Base-by-base conservation (phyloP, 2,113 vertebrate species). In the Sakesphorus luctuosus region DNA sequence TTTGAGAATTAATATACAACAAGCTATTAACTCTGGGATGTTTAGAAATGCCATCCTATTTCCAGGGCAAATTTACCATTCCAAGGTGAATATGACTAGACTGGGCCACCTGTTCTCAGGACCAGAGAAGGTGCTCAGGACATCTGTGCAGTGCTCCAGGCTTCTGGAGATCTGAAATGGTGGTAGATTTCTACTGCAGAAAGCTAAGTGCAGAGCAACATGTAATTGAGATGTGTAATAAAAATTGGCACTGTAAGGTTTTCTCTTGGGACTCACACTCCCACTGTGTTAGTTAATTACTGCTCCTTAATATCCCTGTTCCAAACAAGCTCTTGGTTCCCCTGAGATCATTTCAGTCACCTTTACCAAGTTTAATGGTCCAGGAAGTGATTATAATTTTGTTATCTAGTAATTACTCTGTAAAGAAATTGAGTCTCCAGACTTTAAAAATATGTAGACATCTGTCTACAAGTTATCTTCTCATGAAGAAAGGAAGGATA, bases 321-420 rank as follows among this genome's bases (percentile, higher is more conserved):
- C 77, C 91, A 82, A 96, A 89, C 66, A 91, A 77, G 68, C 46
- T 69, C 35, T 80, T 73, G 10, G 8, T 43, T 95, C 67, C 59
- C 11, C 15, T 1, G 21, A 88, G 52, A 84, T 50, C 46, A 55
- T 66, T 94, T 96, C 77, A 88, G 49, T 71, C 87, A 93, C 95
- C 92, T 96, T 97, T 94, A 94, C 58, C 73, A 91, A 83, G 69
- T 84, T 95, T 94, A 91, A 95, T 80, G 66, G 69, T 68, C 66
- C 69, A 92, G 43, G 13, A 38, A 89, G 25, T 89, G 56, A 88
- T 81, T 94, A 84, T 61, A 79, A 92, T 90, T 94, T 74, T 90
- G 71, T 88, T 87, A 79, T 89, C 43, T 89, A 65, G 49, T 73
- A 95, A 94, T 90, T 84, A 82, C 38, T 86, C 24, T 26, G 12